Evolutionary conservation across 2,113 vertebrate species (phyloP).

Genomic region (Typhlomys cinereus): DNA sequence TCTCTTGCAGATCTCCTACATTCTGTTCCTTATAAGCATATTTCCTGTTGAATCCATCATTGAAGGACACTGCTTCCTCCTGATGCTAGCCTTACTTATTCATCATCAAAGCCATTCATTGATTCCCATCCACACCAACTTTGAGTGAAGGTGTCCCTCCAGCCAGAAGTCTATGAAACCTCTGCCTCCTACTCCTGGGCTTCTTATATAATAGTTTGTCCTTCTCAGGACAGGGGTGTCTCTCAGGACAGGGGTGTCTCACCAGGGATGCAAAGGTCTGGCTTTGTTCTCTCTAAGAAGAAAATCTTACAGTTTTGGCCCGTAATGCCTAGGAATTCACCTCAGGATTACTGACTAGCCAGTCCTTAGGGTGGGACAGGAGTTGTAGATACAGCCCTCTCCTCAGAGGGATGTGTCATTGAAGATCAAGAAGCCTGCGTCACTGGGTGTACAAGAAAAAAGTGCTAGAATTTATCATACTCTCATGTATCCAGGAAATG

Average conservation of each 20-base stretch:
- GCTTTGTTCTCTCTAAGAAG: slow-evolving; percentile 5
- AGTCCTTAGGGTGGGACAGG: neutral
- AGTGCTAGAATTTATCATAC: neutral
- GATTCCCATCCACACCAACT: neutral
- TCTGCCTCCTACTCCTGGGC: neutral
- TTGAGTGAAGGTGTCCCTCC: slow-evolving; percentile 3
- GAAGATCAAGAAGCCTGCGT: neutral
- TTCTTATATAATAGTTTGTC: neutral
- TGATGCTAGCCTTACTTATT: slow-evolving; percentile 37
- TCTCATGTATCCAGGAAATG: neutral
- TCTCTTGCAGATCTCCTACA: slow-evolving; percentile 29
- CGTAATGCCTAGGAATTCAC: neutral
- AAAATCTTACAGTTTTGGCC: neutral
- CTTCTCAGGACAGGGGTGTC: neutral
- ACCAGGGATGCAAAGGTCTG: neutral
- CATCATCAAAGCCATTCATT: neutral
- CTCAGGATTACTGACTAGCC: neutral
- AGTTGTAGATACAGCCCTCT: neutral
- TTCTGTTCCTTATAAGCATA: neutral
- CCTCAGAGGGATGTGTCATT: neutral
- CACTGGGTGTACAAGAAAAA: neutral
- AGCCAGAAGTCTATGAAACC: slow-evolving; percentile 1
- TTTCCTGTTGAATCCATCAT: slow-evolving; percentile 45
- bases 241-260: neutral
- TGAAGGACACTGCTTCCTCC: neutral